Evolutionary conservation across 1,140 invertebrate genomes (phyloP).

Genomic region (Vanessa tameamea): DNA sequence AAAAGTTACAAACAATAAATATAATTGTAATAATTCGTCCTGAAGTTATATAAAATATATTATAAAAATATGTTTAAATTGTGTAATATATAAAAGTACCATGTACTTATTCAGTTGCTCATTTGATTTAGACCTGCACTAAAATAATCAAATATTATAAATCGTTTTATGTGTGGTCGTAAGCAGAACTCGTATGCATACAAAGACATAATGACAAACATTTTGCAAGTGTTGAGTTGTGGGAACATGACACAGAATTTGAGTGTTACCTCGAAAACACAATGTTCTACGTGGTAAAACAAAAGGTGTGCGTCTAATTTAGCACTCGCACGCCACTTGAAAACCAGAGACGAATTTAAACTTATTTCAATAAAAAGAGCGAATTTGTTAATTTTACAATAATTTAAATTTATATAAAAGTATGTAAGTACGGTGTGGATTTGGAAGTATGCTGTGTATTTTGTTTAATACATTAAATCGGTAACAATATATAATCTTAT

Average conservation of each 20-base stretch:
- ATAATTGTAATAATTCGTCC: too few species aligned
- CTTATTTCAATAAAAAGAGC: neutral
- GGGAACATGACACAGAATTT: conserved; percentile 65
- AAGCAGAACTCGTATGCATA: conserved; percentile 23
- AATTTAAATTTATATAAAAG: neutral
- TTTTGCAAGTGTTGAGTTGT: conserved; percentile 68
- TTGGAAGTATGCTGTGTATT: too few species aligned
- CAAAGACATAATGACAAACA: conserved; percentile 41
- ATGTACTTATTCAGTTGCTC: too few species aligned
- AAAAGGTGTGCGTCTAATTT: conserved; percentile 67
- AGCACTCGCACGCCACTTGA: conserved; percentile 50
- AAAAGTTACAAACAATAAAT: too few species aligned
- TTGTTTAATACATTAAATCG: neutral
- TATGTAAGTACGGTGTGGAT: too few species aligned
- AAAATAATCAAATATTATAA: too few species aligned
- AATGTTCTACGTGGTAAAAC: conserved; percentile 65
- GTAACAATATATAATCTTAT: neutral
- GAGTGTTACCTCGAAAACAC: conserved; percentile 57
- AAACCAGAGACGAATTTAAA: conserved; percentile 45
- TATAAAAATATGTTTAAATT: too few species aligned
- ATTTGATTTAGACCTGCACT: too few species aligned
- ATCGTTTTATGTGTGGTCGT: neutral
- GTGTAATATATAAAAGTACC: too few species aligned
- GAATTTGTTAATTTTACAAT: neutral
- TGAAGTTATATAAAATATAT: too few species aligned